Conservation (phyloP, 2,797 vertebrate genomes). For the Mionectes olivaceus region DNA sequence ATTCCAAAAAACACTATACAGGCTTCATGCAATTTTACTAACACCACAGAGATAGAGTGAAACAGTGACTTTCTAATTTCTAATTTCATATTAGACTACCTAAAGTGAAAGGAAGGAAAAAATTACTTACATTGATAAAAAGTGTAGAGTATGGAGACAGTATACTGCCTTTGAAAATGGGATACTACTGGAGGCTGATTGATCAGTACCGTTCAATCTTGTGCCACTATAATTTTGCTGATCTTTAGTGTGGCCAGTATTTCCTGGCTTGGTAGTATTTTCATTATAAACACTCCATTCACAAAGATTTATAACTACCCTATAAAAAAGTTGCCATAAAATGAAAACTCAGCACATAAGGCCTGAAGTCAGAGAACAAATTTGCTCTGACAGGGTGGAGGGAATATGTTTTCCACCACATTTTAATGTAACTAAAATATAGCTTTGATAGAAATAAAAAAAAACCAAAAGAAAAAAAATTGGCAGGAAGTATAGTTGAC, state of each 20-base stretch:
- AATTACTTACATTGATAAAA: neutral
- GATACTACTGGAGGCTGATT: neutral
- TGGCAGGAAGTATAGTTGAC: neutral
- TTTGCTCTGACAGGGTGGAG: neutral
- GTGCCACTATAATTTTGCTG: neutral
- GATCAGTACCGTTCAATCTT: neutral
- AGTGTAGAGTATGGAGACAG: neutral
- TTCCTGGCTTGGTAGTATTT: neutral
- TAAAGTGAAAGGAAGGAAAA: neutral
- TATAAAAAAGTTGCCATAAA: constrained; percentile 20
- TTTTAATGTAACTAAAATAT: neutral
- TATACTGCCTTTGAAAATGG: neutral
- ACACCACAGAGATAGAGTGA: neutral
- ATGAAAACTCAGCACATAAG: neutral
- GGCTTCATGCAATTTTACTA: neutral
- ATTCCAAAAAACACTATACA: neutral
- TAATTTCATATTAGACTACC: neutral
- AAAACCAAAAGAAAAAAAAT: neutral
- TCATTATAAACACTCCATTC: constrained; percentile 23
- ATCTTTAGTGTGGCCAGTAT: neutral
- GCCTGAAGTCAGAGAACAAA: constrained; percentile 13
- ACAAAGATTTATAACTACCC: constrained; percentile 1
- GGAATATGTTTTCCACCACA: neutral
- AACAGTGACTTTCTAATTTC: neutral
- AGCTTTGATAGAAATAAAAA: neutral